A percentile compares a stretch with the other conserved stretches of the same genome.
These are phyloP conservation scores for Andrena haemorrhoa DNA, from an alignment of 2,888 invertebrate genomes.

Conservation along the genomic window DNA sequence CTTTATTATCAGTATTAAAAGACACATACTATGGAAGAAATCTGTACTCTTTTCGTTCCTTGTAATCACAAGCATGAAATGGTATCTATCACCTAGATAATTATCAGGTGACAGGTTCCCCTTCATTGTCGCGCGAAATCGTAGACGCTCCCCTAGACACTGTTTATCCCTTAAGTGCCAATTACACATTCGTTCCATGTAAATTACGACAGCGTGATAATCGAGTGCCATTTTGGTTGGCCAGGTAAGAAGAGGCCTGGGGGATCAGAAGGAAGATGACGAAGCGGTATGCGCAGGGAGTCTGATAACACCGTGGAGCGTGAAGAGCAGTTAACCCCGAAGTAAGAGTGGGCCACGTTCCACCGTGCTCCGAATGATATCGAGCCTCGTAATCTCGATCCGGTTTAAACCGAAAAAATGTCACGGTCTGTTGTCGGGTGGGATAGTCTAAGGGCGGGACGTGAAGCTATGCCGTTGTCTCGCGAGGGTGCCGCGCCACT, in stretches of 20 bases:
- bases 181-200: not conserved
- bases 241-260: slow-evolving; percentile 12
- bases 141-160: too few relatives aligned
- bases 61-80: too few relatives aligned
- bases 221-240: slow-evolving; percentile 10
- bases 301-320: slow-evolving; percentile 61
- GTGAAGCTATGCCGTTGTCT: slow-evolving; percentile 75
- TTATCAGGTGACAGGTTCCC: too few relatives aligned
- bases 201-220: not conserved
- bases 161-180: not conserved
- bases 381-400: slow-evolving; percentile 73
- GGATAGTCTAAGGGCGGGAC: slow-evolving; percentile 72
- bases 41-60: too few relatives aligned
- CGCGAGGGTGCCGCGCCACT: slow-evolving; percentile 63
- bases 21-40: too few relatives aligned
- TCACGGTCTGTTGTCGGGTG: slow-evolving; percentile 45
- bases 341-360: slow-evolving; percentile 64
- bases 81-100: too few relatives aligned
- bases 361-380: slow-evolving; percentile 69
- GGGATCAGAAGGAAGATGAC: slow-evolving; percentile 55
- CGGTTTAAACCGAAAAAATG: slow-evolving; percentile 70
- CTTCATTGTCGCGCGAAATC: too few relatives aligned
- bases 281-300: slow-evolving; percentile 58
- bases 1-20: too few relatives aligned
- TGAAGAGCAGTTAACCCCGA: slow-evolving; percentile 69